These are phyloP conservation scores for Scophthalmus maximus DNA, from an alignment of 2,113 vertebrate genomes.

Conservation along the genomic window DNA sequence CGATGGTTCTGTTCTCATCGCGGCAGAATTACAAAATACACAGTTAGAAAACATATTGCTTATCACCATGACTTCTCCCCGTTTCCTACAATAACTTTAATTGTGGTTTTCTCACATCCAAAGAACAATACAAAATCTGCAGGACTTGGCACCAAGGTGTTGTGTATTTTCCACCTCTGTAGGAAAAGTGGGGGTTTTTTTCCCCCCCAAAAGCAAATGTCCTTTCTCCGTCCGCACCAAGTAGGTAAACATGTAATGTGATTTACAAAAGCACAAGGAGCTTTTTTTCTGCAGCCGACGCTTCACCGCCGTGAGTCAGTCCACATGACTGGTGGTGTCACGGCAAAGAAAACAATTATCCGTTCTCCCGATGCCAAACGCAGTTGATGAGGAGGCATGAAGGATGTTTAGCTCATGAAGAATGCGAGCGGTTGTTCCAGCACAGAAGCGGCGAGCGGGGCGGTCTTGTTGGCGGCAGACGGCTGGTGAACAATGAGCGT, in stretches of 20 bases:
- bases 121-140: not conserved
- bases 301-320: conserved; percentile 29
- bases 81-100: conserved; percentile 48
- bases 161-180: conserved; percentile 3
- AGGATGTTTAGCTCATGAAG: too few relatives aligned
- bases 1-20: not conserved
- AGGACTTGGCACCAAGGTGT: not conserved
- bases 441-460: not conserved
- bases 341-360: conserved; percentile 15
- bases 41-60: conserved; percentile 24
- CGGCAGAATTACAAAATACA: conserved; percentile 23
- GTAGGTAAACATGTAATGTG: conserved; percentile 36
- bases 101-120: conserved; percentile 6
- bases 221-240: not conserved
- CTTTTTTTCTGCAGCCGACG: conserved; percentile 15
- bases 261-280: conserved; percentile 35
- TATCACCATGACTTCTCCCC: conserved; percentile 27
- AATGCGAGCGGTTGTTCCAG: too few relatives aligned
- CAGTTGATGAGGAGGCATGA: too few relatives aligned
- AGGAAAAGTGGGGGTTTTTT: not conserved
- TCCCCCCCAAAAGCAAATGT: conserved; percentile 5
- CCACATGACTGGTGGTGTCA: conserved; percentile 25
- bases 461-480: conserved; percentile 8
- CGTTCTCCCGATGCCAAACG: conserved; percentile 6
- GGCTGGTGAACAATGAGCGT: conserved; percentile 26